Percentiles rank a stretch among this genome's conserved stretches.
Conservation (phyloP, 2,888 invertebrate genomes). For the Stenurella melanura region DNA sequence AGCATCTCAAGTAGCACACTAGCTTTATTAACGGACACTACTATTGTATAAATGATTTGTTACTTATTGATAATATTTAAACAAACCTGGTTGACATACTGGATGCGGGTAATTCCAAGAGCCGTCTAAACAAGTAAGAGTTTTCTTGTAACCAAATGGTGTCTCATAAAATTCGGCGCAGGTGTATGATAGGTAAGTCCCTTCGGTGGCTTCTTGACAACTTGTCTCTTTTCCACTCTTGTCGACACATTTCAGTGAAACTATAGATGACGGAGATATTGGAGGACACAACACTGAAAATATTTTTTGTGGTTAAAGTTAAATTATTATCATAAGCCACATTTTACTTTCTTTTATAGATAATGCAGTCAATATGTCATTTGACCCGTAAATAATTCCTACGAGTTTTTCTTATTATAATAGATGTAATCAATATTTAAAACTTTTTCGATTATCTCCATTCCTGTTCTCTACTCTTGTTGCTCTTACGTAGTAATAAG, state of each 20-base stretch:
- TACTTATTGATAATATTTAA: not conserved
- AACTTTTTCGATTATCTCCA: no score
- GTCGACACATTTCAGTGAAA: not conserved
- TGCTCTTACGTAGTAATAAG: no score
- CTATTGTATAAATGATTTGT: no score
- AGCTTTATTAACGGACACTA: no score
- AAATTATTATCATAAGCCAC: no score
- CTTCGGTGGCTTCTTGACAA: constrained; percentile 14
- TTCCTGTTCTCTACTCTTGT: no score
- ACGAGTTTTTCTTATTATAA: no score
- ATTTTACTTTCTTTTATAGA: no score
- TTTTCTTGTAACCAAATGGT: constrained; percentile 26
- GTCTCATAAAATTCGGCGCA: constrained; percentile 24
- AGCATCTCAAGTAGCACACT: no score
- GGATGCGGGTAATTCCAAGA: constrained; percentile 15
- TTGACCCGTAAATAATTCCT: no score
- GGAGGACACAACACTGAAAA: constrained; percentile 21
- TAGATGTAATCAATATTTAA: no score
- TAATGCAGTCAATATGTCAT: no score
- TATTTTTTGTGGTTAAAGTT: not conserved
- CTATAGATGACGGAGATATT: not conserved
- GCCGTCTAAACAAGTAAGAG: constrained; percentile 8
- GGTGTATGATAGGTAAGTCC: constrained; percentile 16
- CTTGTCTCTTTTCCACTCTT: not conserved
- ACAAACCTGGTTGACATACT: constrained; percentile 27